Base-by-base conservation (phyloP, 2,113 vertebrate genomes). In the Phalacrocorax carbo region DNA sequence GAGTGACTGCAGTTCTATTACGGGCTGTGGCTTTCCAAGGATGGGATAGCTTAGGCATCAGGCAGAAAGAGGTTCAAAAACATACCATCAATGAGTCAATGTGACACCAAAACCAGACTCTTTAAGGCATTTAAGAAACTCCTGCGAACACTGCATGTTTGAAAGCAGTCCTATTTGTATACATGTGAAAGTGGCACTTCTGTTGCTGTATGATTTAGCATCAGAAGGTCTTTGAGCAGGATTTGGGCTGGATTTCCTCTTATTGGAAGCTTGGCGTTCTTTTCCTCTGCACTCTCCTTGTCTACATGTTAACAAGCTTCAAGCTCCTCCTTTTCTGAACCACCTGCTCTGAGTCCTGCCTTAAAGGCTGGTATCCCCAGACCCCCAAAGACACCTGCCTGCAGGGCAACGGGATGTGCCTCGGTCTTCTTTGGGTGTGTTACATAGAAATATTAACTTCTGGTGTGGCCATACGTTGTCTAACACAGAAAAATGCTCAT, bases 171-270 rank as follows among this genome's bases (percentile, higher is more conserved):
- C 32, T 49, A 13, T 32, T 78, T 70, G 34, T 21, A 40, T 11
- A 13, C 0, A 0, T 3, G 4, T 30, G 36, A 15, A 85, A 77
- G 21, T 30, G 15, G 13, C 12, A 13, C 68, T 91, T 70, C 48
- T 86, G 42, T 49, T 2, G 0, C 79, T 54, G 5, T 77, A 23
- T 57, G 55, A 70, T 70, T 77, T 29, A 62, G 11, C 64, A 75
- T 48, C 51, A 81, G 27, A 65, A 14, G 18, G 36, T 51, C 58
- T 73, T 87, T 32, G 38, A 25, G 55, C 10, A 79, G 64, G 79
- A 68, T 87, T 52, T 70, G 60, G 51, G 32, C n/a, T 71, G 22
- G 5, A 64, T 78, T 83, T 82, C 46, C 46, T 87, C 46, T 73
- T 52, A 30, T 5, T 38, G 11, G 30, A 49, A 82, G 20, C 26